Conservation (phyloP, 2,888 invertebrate species). For the Acleris laterana region DNA sequence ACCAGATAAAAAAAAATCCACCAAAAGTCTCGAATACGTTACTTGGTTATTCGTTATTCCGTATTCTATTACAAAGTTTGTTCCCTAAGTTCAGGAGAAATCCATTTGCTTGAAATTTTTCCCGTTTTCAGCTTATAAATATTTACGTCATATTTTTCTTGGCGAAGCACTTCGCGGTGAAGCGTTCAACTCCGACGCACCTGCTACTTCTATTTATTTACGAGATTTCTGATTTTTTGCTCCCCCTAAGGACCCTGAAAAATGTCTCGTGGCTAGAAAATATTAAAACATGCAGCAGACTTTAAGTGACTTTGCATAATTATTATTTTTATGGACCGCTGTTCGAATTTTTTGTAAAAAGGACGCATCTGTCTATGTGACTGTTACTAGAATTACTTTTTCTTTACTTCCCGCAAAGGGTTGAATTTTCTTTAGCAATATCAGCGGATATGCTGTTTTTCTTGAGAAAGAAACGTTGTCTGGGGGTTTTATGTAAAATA, state of each 20-base stretch:
- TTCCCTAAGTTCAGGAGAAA: conserved; percentile 33
- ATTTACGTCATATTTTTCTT: conserved; percentile 35
- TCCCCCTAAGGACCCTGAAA: conserved; percentile 14
- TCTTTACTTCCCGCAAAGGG: too few relatives aligned
- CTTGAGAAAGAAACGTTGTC: background rate
- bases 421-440: too few relatives aligned
- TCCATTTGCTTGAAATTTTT: conserved; percentile 36
- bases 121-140: conserved; percentile 38
- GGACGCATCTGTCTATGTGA: too few relatives aligned
- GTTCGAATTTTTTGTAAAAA: background rate
- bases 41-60: conserved; percentile 21
- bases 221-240: conserved; percentile 29
- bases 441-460: too few relatives aligned
- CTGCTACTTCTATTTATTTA: conserved; percentile 35
- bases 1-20: conserved; percentile 20
- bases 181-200: conserved; percentile 33
- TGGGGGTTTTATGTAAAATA: conserved; percentile 2
- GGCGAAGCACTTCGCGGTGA: conserved; percentile 29
- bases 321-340: conserved; percentile 27
- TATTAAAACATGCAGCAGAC: conserved; percentile 26
- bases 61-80: conserved; percentile 37
- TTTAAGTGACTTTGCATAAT: conserved; percentile 32
- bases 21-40: conserved; percentile 26
- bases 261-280: conserved; percentile 20
- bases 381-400: too few relatives aligned